Percentiles rank a stretch among this genome's conserved stretches.
Conservation (phyloP, 2,888 invertebrate species). For the Polymixis lichenea region DNA sequence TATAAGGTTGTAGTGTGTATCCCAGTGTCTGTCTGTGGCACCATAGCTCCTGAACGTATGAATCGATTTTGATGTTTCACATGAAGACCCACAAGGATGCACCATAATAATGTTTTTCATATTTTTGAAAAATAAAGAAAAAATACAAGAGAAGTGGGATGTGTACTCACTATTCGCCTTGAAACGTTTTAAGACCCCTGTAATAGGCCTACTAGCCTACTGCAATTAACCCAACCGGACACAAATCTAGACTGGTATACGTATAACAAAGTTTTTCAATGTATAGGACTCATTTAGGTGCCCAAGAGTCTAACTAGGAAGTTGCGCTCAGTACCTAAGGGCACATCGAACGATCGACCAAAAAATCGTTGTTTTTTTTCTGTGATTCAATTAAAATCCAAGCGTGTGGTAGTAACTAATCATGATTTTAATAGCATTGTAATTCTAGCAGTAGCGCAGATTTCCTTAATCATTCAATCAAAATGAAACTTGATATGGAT, state of each 20-base stretch:
- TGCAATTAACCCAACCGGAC: not conserved
- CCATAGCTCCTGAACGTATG: too few relatives aligned
- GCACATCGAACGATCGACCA: not conserved
- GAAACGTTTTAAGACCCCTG: not conserved
- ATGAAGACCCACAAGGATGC: not conserved
- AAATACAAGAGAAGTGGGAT: not conserved
- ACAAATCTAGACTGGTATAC: not conserved
- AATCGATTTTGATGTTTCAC: not conserved
- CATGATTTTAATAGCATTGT: constrained; percentile 4
- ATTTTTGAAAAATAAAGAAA: not conserved
- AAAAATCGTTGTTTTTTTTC: not conserved
- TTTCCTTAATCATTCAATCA: constrained; percentile 29
- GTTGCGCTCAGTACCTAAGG: not conserved
- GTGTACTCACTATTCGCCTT: not conserved
- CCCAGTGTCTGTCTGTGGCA: too few relatives aligned
- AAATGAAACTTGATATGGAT: constrained; percentile 28
- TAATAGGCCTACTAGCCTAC: not conserved
- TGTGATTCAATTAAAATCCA: not conserved
- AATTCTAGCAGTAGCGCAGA: constrained; percentile 22
- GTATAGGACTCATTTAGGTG: not conserved
- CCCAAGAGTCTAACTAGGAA: not conserved
- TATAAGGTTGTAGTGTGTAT: too few relatives aligned
- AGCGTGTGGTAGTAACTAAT: not conserved
- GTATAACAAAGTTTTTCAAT: not conserved
- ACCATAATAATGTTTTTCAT: not conserved